Percentiles rank a stretch among this genome's conserved stretches.
Conservation (phyloP, 2,113 vertebrate genomes). For the Xiphophorus couchianus region DNA sequence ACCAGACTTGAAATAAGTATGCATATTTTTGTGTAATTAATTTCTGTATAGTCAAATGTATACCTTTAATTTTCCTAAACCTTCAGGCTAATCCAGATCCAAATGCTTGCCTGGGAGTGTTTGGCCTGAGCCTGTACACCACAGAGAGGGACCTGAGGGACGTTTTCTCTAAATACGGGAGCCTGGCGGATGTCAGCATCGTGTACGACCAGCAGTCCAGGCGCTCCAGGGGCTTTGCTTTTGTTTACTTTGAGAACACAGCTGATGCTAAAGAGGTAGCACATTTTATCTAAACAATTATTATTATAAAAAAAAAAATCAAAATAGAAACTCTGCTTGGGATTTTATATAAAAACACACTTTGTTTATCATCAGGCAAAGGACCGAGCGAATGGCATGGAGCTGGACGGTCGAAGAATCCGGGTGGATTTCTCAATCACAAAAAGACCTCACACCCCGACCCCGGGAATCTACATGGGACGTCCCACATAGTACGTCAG, state of each 20-base stretch:
- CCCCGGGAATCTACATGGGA: slow-evolving; percentile 98
- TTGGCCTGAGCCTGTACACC: slow-evolving; percentile 95
- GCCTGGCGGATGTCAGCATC: slow-evolving; percentile 90
- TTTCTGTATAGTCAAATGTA: not conserved
- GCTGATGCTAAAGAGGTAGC: slow-evolving; percentile 91
- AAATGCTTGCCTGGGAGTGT: slow-evolving; percentile 93
- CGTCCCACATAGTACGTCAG: slow-evolving; percentile 92
- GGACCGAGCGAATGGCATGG: slow-evolving; percentile 96
- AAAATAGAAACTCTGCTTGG: not conserved
- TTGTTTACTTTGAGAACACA: slow-evolving; percentile 95
- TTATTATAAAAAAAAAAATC: not conserved
- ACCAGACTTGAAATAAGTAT: no score
- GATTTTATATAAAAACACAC: not conserved
- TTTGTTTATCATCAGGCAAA: slow-evolving; percentile 83
- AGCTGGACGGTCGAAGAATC: slow-evolving; percentile 94
- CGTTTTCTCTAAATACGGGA: slow-evolving; percentile 96
- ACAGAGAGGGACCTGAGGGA: slow-evolving; percentile 94
- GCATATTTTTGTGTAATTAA: not conserved
- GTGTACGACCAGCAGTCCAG: slow-evolving; percentile 96
- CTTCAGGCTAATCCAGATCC: slow-evolving; percentile 93
- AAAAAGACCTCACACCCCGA: slow-evolving; percentile 94
- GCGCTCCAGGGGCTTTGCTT: slow-evolving; percentile 93
- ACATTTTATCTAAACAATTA: not conserved
- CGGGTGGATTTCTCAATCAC: slow-evolving; percentile 97
- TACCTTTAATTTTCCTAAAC: not conserved